Conservation (phyloP, 2,888 invertebrate species). For the Proisotoma minuta region DNA sequence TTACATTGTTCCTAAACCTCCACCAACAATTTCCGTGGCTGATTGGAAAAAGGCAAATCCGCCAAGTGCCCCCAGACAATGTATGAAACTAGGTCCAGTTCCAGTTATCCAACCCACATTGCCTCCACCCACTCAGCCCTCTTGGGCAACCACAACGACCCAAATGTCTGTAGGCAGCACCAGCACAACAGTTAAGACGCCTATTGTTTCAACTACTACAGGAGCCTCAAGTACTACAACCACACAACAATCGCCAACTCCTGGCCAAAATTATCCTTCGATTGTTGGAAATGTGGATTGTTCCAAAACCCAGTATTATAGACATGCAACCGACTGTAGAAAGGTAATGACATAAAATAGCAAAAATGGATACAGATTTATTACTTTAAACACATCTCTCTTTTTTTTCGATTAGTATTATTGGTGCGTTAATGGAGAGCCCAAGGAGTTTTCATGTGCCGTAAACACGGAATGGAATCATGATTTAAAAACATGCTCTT, state of each 20-base stretch:
- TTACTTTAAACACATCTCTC: constrained; percentile 9
- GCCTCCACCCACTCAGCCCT: constrained; percentile 46
- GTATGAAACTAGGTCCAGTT: constrained; percentile 37
- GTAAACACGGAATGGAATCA: constrained; percentile 71
- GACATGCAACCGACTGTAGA: constrained; percentile 43
- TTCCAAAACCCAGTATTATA: constrained; percentile 40
- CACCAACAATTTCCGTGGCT: constrained; percentile 22
- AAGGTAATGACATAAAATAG: constrained; percentile 33
- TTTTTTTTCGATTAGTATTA: constrained; percentile 62
- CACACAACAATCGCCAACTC: constrained; percentile 12
- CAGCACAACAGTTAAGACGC: constrained; percentile 8
- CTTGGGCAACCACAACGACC: background rate
- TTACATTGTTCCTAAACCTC: constrained; percentile 53
- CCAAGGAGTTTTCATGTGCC: constrained; percentile 68
- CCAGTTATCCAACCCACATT: constrained; percentile 29
- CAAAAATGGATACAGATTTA: background rate
- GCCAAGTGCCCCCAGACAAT: constrained; percentile 47
- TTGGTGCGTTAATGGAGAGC: constrained; percentile 74
- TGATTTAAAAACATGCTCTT: constrained; percentile 68
- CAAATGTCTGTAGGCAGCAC: too few relatives aligned
- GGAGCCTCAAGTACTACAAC: constrained; percentile 8
- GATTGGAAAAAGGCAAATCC: constrained; percentile 32
- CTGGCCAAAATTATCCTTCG: background rate
- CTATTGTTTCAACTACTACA: constrained; percentile 12
- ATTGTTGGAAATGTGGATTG: constrained; percentile 23